These are phyloP conservation scores for Archegozetes longisetosus DNA, from an alignment of 1,140 invertebrate genomes.

Conservation along the genomic window DNA sequence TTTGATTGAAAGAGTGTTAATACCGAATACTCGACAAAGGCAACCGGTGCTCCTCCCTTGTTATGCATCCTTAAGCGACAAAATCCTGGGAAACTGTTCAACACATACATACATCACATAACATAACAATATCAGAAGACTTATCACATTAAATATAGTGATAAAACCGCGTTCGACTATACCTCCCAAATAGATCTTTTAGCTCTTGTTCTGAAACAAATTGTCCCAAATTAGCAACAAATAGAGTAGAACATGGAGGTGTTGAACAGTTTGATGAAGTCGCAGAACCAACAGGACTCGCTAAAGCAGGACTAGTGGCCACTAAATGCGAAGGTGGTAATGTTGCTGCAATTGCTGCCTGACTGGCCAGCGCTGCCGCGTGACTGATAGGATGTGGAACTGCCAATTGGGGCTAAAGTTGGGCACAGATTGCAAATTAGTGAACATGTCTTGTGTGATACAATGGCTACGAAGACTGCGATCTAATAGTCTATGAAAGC, in stretches of 20 bases:
- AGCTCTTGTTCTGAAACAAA: conserved; percentile 22
- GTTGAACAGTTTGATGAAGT: conserved; percentile 36
- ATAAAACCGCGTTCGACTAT: conserved; percentile 26
- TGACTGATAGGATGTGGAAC: conserved; percentile 26
- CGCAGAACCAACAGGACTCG: conserved; percentile 66
- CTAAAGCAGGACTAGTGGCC: conserved; percentile 36
- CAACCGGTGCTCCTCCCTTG: conserved; percentile 78
- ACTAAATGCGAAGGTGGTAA: conserved; percentile 27
- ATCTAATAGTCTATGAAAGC: no score
- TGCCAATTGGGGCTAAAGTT: conserved; percentile 38
- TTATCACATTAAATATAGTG: background rate
- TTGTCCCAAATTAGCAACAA: conserved; percentile 22
- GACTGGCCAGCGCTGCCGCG: conserved; percentile 38
- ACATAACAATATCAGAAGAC: background rate
- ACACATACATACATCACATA: conserved; percentile 15
- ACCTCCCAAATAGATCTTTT: conserved; percentile 95
- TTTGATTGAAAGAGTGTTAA: conserved; percentile 1
- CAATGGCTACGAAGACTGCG: no score
- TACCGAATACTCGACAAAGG: conserved; percentile 84
- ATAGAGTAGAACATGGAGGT: conserved; percentile 76
- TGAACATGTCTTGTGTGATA: background rate
- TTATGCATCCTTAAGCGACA: conserved; percentile 89
- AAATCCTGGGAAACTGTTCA: conserved; percentile 84
- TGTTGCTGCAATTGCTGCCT: conserved; percentile 30
- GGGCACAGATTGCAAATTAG: conserved; percentile 6